These are phyloP conservation scores for Thelaira solivaga DNA, from an alignment of 2,888 invertebrate species.

Conservation along the genomic window DNA sequence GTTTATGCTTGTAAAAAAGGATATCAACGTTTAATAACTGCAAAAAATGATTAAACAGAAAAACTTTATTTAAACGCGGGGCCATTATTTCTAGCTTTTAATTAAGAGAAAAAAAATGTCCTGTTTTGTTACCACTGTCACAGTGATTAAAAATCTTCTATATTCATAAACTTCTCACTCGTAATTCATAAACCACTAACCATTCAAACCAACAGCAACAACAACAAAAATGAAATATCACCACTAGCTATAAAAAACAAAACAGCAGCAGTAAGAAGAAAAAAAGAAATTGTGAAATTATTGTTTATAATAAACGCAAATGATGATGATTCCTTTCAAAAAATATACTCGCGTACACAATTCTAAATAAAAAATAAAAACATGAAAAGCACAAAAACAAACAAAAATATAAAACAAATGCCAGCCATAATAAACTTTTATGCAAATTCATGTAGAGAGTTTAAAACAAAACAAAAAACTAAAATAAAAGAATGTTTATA, in stretches of 20 bases:
- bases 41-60: no score
- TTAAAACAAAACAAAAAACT: no score
- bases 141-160: slow-evolving; percentile 30
- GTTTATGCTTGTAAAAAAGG: no score
- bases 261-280: slow-evolving; percentile 9
- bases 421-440: slow-evolving; percentile 49
- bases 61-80: slow-evolving; percentile 18
- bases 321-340: slow-evolving; percentile 58
- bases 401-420: slow-evolving; percentile 36
- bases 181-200: slow-evolving; percentile 24
- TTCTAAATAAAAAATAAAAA: slow-evolving; percentile 1
- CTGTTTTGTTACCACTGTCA: neutral
- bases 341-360: no score
- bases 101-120: neutral
- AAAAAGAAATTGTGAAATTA: slow-evolving; percentile 35
- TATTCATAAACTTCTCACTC: slow-evolving; percentile 34
- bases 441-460: slow-evolving; percentile 45
- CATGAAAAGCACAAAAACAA: neutral
- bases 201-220: neutral
- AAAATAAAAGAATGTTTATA: neutral
- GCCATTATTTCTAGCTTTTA: no score
- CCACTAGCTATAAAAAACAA: neutral
- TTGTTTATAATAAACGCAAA: slow-evolving; percentile 56
- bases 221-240: neutral
- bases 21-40: no score